Base-by-base conservation (phyloP, 2,113 vertebrate genomes). In the Baryphthengus martii region DNA sequence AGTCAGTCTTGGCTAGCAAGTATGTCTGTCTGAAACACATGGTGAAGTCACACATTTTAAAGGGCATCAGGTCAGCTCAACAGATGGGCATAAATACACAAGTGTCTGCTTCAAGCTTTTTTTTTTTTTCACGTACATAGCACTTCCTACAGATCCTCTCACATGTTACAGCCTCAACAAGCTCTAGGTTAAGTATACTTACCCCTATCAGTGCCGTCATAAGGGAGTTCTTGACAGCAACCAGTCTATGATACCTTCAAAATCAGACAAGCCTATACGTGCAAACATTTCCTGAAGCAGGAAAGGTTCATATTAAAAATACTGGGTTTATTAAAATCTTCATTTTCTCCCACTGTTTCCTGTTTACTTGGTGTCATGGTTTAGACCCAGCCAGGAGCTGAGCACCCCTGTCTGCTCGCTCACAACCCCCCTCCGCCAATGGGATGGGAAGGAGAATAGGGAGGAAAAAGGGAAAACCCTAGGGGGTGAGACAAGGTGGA, bases 61-160 rank as follows among this genome's bases (percentile, higher is more conserved):
- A 63, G 85, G 95, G 76, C 94, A 93, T 72, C 6, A 15, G 82
- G 90, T 95, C 96, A 97, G 87, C 76, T 10, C 19, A 95, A 78
- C 93, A 96, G 94, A 97, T 97, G 93, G 84, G 31, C 81, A 71
- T 66, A 66, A 85, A 56, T 75, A 58, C 49, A 93, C 92, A 59
- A 78, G 29, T 72, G 63, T 50, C 78, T 84, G 39, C 71, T 39
- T 92, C 81, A 85, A 74, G 52, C n/a, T 28, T 95, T 79, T 40
- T 16, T 62, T 39, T 39, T 62, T 7, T 6, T 39, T 66, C 52
- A 31, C 1, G 1, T 45, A 80, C 33, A 68, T 6, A 63, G 40
- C 26, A 42, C 18, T 52, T 73, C 24, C 12, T 56, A 73, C 20
- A 61, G 21, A 61, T 56, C 40, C 13, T 31, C 7, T 21, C 33